These are phyloP conservation scores for Misgurnus mizolepis DNA, from an alignment of 2,113 vertebrate species.

Conservation along the genomic window DNA sequence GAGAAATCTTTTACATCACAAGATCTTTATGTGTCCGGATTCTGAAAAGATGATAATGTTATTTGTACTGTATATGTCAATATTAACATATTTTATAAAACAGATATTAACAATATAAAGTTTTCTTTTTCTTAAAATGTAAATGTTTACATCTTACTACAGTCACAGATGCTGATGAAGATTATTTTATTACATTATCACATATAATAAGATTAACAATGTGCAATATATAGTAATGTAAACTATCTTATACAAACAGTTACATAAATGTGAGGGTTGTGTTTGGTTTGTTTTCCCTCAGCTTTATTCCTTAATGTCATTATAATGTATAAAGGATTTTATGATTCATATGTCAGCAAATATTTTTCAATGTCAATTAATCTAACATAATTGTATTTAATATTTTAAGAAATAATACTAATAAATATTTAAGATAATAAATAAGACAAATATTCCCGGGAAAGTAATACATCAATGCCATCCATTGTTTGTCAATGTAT, in stretches of 20 bases:
- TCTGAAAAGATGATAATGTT: not conserved
- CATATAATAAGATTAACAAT: too few relatives aligned
- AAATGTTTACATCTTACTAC: too few relatives aligned
- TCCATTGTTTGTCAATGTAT: not conserved
- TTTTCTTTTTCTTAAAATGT: too few relatives aligned
- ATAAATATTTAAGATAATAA: too few relatives aligned
- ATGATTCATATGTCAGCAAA: too few relatives aligned
- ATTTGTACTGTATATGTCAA: not conserved
- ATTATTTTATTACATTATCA: too few relatives aligned
- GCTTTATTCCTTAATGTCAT: too few relatives aligned
- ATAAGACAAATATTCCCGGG: not conserved
- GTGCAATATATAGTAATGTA: not conserved
- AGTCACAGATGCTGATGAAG: too few relatives aligned
- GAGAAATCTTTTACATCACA: not conserved
- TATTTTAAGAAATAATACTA: too few relatives aligned
- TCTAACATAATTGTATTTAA: too few relatives aligned
- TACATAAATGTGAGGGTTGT: not conserved
- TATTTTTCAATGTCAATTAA: too few relatives aligned
- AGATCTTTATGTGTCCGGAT: not conserved
- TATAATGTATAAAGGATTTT: too few relatives aligned
- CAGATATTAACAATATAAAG: not conserved
- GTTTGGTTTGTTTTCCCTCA: conserved; percentile 2
- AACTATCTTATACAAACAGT: not conserved
- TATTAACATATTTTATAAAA: not conserved
- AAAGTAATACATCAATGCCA: not conserved